These are phyloP conservation scores for Mastigias papua DNA, from an alignment of 30 jellyfish, hydroid and myxozoan species.

Conservation along the genomic window DNA sequence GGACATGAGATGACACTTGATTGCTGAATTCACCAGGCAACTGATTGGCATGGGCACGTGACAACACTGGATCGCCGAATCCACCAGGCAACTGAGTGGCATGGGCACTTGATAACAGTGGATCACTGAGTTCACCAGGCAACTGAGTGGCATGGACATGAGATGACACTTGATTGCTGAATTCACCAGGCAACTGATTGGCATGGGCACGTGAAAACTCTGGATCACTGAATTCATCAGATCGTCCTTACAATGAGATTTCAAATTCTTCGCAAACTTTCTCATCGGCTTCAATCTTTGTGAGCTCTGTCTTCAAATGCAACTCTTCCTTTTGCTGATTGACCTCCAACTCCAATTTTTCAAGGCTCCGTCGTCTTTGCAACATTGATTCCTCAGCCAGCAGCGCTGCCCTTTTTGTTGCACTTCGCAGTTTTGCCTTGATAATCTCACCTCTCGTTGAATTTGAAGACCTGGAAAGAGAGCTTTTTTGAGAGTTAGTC, in stretches of 20 bases:
- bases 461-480: slow-evolving; percentile 6
- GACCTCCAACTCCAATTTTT: slow-evolving; percentile 38
- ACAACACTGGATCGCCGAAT: too few relatives aligned
- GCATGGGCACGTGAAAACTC: slow-evolving; percentile 37
- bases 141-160: too few relatives aligned
- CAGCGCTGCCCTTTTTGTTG: slow-evolving; percentile 43
- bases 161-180: too few relatives aligned
- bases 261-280: slow-evolving; percentile 51
- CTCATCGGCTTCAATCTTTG: slow-evolving; percentile 53
- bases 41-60: too few relatives aligned
- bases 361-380: slow-evolving; percentile 27
- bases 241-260: slow-evolving; percentile 35
- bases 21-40: too few relatives aligned
- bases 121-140: too few relatives aligned
- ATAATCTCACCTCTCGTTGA: slow-evolving; percentile 1
- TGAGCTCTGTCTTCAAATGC: slow-evolving; percentile 24
- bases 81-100: too few relatives aligned
- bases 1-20: too few relatives aligned
- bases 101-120: too few relatives aligned
- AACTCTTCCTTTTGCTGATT: slow-evolving; percentile 35
- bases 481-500: slow-evolving; percentile 5
- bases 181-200: too few relatives aligned
- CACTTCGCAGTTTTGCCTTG: slow-evolving; percentile 44
- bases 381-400: slow-evolving; percentile 46
- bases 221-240: slow-evolving; percentile 37